Conservation (phyloP, 2,113 vertebrate genomes). For the Meriones unguiculatus region DNA sequence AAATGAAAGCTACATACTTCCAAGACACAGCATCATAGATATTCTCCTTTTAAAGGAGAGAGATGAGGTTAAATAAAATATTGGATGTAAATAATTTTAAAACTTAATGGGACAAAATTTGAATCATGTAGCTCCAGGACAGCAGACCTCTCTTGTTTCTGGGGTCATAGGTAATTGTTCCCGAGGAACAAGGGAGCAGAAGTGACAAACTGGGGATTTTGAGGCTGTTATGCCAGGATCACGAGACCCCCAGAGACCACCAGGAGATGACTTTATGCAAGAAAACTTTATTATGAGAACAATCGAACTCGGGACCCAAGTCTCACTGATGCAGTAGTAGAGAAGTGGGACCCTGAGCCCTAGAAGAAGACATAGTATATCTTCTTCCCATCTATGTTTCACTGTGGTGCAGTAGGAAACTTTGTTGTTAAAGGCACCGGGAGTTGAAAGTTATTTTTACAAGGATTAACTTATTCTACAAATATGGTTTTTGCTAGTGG, state of each 20-base stretch:
- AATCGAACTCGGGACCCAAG: too few species aligned
- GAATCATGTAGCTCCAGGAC: not conserved
- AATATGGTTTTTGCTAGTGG: not conserved
- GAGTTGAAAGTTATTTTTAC: not conserved
- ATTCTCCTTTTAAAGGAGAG: not conserved
- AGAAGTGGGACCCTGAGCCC: too few species aligned
- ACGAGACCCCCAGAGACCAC: too few species aligned
- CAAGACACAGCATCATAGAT: not conserved
- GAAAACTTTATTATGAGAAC: too few species aligned
- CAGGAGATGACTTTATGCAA: too few species aligned
- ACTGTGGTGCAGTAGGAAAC: too few species aligned
- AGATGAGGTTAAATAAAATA: not conserved
- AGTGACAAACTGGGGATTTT: too few species aligned
- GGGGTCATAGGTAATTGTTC: too few species aligned
- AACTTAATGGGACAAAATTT: not conserved
- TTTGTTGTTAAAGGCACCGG: not conserved
- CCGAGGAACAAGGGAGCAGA: too few species aligned
- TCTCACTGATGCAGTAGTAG: too few species aligned
- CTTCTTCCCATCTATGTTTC: accelerated
- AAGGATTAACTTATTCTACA: not conserved
- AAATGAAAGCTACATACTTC: not conserved
- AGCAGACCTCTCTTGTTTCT: too few species aligned
- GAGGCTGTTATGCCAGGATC: too few species aligned
- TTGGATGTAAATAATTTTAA: not conserved
- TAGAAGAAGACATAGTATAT: accelerated